Conservation (phyloP, 1,140 invertebrate genomes). For the Drosophila nigromelanica region DNA sequence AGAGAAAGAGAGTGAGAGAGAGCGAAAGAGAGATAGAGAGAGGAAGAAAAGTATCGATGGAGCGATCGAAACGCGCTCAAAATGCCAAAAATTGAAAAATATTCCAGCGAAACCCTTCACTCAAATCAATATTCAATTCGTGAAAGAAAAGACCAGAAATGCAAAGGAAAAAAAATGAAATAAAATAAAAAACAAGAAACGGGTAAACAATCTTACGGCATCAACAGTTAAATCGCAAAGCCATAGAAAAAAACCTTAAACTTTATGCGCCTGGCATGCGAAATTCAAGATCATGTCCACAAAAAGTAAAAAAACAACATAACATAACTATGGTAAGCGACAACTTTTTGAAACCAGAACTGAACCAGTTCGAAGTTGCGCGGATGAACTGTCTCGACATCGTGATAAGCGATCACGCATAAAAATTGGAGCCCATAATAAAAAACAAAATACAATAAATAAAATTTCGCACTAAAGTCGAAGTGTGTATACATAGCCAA, state of each 20-base stretch:
- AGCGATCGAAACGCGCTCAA: constrained; percentile 16
- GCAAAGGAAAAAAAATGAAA: constrained; percentile 4
- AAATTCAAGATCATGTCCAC: constrained; percentile 47
- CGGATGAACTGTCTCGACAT: constrained; percentile 4
- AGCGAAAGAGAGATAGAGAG: neutral
- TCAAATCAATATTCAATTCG: constrained; percentile 34
- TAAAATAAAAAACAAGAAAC: constrained; percentile 8
- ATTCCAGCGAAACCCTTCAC: constrained; percentile 12
- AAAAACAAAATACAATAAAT: neutral
- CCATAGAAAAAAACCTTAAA: constrained; percentile 31
- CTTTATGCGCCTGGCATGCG: constrained; percentile 41
- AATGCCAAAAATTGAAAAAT: constrained; percentile 1
- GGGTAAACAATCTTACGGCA: constrained; percentile 30
- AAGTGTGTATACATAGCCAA: constrained; percentile 21
- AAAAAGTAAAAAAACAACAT: constrained; percentile 10
- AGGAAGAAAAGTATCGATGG: neutral
- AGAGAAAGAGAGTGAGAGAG: neutral
- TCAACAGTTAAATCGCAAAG: constrained; percentile 43
- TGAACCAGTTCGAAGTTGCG: constrained; percentile 7
- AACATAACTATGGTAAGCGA: constrained; percentile 20
- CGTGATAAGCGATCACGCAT: constrained; percentile 46
- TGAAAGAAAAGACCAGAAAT: constrained; percentile 30
- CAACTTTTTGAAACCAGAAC: constrained; percentile 26
- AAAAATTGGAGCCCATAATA: constrained; percentile 18
- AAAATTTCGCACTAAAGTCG: constrained; percentile 8